phyloP scores from a whole-genome alignment of 2,888 invertebrate species.

The Sinopyrophorus schimmeli region DNA sequence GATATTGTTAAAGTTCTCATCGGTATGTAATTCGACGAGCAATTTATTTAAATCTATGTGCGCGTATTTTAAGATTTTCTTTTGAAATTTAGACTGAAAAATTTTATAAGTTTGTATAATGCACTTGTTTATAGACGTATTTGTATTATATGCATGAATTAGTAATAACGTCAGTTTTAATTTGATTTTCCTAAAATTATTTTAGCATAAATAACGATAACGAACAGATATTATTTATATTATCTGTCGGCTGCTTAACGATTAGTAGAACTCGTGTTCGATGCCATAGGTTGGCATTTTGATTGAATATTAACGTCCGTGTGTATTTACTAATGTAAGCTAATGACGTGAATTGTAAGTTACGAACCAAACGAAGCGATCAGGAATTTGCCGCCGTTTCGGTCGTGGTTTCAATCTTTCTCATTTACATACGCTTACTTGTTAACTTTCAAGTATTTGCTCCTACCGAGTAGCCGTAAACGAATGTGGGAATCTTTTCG shows the following conservation, averaged over 20 bases:
- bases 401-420: constrained; percentile 33
- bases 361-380: constrained; percentile 23
- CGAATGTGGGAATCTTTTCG: constrained; percentile 38
- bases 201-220: no score
- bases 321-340: constrained; percentile 28
- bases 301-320: constrained; percentile 27
- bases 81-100: no score
- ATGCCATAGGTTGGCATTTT: constrained; percentile 27
- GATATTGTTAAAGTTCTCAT: constrained; percentile 30
- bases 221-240: constrained; percentile 20
- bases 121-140: no score
- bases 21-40: constrained; percentile 25
- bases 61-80: neutral
- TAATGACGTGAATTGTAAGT: constrained; percentile 29
- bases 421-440: constrained; percentile 40
- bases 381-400: constrained; percentile 34
- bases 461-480: constrained; percentile 38
- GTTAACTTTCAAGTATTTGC: constrained; percentile 40
- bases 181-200: no score
- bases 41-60: constrained; percentile 2
- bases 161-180: no score
- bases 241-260: constrained; percentile 20
- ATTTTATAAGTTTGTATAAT: no score
- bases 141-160: no score
- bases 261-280: constrained; percentile 25